Evolutionary conservation across 1,140 invertebrate species (phyloP), one percentile per base, ranked within the genome.

Genomic region (Tetramorium simillimum): DNA sequence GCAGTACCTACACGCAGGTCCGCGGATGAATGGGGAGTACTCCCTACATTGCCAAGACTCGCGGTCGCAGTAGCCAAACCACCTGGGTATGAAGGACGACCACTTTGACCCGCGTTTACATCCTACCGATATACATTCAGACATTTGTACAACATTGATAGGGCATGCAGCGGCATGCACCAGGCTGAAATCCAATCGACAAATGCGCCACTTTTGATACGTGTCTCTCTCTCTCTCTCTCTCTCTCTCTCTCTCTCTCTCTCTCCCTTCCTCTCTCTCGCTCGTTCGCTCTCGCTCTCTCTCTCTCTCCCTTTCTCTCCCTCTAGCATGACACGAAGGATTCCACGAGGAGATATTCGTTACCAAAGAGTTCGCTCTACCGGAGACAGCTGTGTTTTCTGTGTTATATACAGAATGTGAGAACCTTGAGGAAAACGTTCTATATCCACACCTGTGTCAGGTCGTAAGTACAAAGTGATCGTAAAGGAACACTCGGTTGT

Each of bases 1-100:
- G 95, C 95, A 93, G 94, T 95, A 94, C 95, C 95, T 94, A 95
- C 95, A 89, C 95, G 95, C 88, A 95, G 93, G 90, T 95, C 95
- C 78, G 94, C 88, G 76, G 95, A 93, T 69, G 94, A 93, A 91
- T 94, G 92, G 69, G 93, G 92, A 84, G 92, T 93, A 92, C 88
- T 94, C 75, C 93, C 94, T 93, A 95, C 93, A 94, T 95, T 94
- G 90, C 93, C 94, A 91, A 94, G 92, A 93, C 93, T 94, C 77
- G 63, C 77, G 85, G 94, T 89, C 67, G 94, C 76, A 88, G 93
- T 93, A 89, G 94, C 90, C 93, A 95, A 92, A 93, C 92, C 93
- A 90, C 93, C 93, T 88, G 93, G 94, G 91, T 94, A 95, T 86
- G 93, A 93, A 91, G 94, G 91, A 92, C 94, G 94, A 94, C 93